Evolutionary conservation across 23 tunicate species (phyloP).

Genomic region (Phallusia fumigata): DNA sequence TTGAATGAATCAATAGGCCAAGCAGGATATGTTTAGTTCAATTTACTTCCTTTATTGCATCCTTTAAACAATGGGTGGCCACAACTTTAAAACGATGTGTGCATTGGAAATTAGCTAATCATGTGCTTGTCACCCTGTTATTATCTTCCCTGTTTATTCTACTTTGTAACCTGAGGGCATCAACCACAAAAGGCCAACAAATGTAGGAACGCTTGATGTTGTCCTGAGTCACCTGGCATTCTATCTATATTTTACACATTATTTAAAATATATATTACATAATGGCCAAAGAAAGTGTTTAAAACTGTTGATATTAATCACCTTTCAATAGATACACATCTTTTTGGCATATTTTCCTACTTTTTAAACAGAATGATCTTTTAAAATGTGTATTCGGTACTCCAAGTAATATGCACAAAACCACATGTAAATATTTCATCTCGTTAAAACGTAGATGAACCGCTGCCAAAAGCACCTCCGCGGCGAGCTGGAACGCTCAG

Average conservation of each 20-base stretch:
- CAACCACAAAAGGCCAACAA: no score
- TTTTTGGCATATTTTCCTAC: no score
- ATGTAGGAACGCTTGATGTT: no score
- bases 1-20: not conserved
- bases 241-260: no score
- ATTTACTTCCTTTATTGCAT: not conserved
- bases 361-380: no score
- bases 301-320: no score
- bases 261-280: no score
- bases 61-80: not conserved
- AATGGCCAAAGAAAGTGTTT: no score
- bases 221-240: no score
- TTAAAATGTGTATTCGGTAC: no score
- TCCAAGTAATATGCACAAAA: no score
- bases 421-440: not conserved
- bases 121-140: not conserved
- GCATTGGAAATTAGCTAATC: not conserved
- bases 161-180: not conserved
- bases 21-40: not conserved
- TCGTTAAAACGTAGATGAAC: not conserved
- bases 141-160: not conserved
- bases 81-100: not conserved
- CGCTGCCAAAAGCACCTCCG: constrained; percentile 16
- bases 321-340: no score
- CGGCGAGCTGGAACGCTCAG: constrained; percentile 11